Conservation (phyloP, 2,797 vertebrate genomes). For the Iguana delicatissima region DNA sequence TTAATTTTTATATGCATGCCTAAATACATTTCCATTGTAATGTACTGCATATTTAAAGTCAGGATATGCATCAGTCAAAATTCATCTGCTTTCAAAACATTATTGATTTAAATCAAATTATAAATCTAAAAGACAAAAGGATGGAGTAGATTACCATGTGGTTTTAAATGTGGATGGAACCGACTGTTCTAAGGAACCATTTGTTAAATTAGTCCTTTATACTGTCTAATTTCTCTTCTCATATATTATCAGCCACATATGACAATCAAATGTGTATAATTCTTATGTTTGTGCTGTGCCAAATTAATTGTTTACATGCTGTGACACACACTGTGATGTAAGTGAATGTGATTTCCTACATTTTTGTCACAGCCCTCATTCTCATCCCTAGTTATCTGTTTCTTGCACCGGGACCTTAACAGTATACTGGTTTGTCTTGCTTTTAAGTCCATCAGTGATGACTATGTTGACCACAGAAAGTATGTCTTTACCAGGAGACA, state of each 20-base stretch:
- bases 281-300: too few relatives aligned
- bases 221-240: neutral
- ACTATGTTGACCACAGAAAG: neutral
- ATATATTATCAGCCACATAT: neutral
- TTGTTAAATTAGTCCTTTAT: constrained; percentile 1
- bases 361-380: neutral
- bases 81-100: neutral
- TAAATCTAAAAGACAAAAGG: constrained; percentile 25
- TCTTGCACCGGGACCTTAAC: neutral
- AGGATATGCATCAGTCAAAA: neutral
- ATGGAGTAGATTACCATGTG: constrained; percentile 41
- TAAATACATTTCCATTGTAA: constrained; percentile 47
- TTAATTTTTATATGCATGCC: constrained; percentile 18
- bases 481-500: neutral
- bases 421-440: neutral
- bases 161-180: constrained; percentile 26
- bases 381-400: neutral
- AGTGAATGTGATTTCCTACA: neutral
- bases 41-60: constrained; percentile 38
- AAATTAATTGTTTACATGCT: neutral
- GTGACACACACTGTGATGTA: neutral
- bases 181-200: constrained; percentile 29
- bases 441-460: neutral
- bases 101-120: constrained; percentile 41
- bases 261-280: neutral